Percentiles rank a stretch among this genome's conserved stretches.
Conservation (phyloP, 2,113 vertebrate genomes). For the Petromus typicus region DNA sequence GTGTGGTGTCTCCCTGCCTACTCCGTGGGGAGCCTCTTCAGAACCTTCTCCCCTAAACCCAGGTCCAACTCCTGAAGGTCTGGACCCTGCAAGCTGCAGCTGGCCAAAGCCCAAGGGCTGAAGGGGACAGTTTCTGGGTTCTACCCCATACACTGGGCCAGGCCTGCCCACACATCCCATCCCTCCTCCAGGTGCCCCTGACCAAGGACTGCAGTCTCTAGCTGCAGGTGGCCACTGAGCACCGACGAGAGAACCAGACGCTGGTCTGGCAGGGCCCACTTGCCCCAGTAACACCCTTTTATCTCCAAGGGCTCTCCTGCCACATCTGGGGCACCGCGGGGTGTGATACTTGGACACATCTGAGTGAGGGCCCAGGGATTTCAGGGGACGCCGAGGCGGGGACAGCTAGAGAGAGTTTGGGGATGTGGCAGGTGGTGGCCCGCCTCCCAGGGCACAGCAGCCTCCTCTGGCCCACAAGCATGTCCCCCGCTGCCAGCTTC, state of each 20-base stretch:
- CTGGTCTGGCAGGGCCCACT: neutral
- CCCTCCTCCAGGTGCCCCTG: neutral
- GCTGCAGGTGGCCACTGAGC: rapidly evolving
- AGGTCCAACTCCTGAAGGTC: neutral
- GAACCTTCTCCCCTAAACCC: neutral
- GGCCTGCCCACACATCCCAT: neutral
- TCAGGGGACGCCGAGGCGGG: neutral
- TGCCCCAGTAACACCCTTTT: rapidly evolving
- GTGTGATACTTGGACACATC: neutral
- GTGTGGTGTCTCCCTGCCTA: rapidly evolving
- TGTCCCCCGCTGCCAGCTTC: neutral
- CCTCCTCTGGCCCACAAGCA: neutral
- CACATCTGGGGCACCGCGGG: neutral
- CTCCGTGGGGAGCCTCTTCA: neutral
- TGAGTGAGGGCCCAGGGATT: too few relatives aligned
- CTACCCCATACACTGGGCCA: rapidly evolving
- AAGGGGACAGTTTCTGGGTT: neutral
- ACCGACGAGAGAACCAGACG: too few relatives aligned
- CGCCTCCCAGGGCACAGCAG: neutral
- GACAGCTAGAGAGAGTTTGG: neutral
- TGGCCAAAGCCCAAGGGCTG: neutral
- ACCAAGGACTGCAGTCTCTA: neutral
- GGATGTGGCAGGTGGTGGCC: neutral
- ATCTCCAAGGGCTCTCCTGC: neutral
- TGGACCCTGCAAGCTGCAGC: neutral